Evolutionary conservation across 2,797 vertebrate species (phyloP).

Genomic region (Neostethus bicornis): DNA sequence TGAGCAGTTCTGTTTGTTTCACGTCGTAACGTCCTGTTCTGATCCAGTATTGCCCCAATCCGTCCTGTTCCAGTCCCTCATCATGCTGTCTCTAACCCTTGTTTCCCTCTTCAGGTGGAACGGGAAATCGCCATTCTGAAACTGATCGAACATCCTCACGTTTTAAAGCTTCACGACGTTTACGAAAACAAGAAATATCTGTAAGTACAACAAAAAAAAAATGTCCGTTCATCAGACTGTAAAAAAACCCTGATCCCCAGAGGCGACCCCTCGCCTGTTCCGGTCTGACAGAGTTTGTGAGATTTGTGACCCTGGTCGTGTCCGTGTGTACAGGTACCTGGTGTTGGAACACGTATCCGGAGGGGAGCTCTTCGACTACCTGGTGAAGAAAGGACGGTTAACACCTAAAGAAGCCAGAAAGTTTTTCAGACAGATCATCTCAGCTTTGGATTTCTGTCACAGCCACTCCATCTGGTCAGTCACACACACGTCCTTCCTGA

Average conservation of each 20-base stretch:
- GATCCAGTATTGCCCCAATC: too few relatives aligned
- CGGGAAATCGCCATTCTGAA: slow-evolving; percentile 96
- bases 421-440: slow-evolving; percentile 99
- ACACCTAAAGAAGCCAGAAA: slow-evolving; percentile 98
- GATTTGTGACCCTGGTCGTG: neutral
- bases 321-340: slow-evolving; percentile 84
- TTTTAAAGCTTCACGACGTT: slow-evolving; percentile 94
- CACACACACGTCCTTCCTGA: too few relatives aligned
- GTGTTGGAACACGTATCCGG: slow-evolving; percentile 98
- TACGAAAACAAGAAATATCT: slow-evolving; percentile 98
- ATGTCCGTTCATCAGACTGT: too few relatives aligned
- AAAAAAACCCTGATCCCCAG: too few relatives aligned
- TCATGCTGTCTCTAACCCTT: neutral
- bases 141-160: slow-evolving; percentile 94
- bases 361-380: slow-evolving; percentile 97
- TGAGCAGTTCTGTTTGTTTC: too few relatives aligned
- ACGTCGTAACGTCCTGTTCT: too few relatives aligned
- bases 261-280: too few relatives aligned
- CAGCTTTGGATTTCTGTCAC: slow-evolving; percentile 98
- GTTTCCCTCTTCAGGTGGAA: slow-evolving; percentile 84
- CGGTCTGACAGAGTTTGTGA: too few relatives aligned
- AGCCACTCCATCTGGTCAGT: slow-evolving; percentile 97
- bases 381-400: slow-evolving; percentile 96
- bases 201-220: slow-evolving; percentile 83
- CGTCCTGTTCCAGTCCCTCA: too few relatives aligned